Conservation (phyloP, 1,140 invertebrate species). For the Apolygus lucorum region DNA sequence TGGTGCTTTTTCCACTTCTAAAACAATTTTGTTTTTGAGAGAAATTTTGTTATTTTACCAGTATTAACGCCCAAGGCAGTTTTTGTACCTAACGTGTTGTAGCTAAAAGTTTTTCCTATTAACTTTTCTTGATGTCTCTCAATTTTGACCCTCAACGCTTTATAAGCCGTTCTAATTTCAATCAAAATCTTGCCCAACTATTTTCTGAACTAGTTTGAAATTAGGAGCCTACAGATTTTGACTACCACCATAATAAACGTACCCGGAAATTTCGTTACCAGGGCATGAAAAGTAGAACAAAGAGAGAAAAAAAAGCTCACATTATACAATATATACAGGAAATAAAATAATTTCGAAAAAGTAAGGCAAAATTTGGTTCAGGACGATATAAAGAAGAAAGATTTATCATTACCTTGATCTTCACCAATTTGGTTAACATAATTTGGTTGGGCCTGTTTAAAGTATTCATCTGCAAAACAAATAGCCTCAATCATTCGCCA, state of each 20-base stretch:
- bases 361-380: conserved; percentile 15
- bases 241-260: background rate
- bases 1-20: no score
- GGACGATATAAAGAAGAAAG: conserved; percentile 18
- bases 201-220: no score
- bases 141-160: conserved; percentile 11
- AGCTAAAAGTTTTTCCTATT: no score
- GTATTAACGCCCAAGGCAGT: no score
- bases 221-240: no score
- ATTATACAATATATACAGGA: no score
- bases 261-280: background rate
- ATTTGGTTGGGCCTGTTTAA: conserved; percentile 26
- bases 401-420: conserved; percentile 27
- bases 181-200: no score
- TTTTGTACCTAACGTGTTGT: no score
- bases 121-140: conserved; percentile 10
- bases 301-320: background rate
- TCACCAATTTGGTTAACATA: conserved; percentile 29
- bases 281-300: conserved; percentile 22
- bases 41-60: no score
- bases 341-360: background rate
- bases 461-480: conserved; percentile 30
- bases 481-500: conserved; percentile 27
- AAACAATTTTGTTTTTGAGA: no score
- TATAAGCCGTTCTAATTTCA: no score